Conservation (phyloP, 2,888 invertebrate genomes). For the Muschampia plurimacula region DNA sequence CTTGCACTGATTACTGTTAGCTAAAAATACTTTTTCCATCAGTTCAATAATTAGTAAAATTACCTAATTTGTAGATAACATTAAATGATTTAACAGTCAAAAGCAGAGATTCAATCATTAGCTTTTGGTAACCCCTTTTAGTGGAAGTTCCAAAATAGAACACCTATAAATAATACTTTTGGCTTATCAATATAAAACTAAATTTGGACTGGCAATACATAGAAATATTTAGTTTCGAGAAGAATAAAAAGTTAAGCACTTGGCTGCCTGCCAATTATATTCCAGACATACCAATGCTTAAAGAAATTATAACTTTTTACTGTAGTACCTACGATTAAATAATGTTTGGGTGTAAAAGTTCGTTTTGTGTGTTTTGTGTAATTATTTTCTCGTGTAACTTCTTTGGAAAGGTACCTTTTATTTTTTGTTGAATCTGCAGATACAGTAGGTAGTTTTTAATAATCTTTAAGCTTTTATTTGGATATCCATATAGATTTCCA, state of each 20-base stretch:
- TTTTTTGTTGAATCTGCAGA: no score
- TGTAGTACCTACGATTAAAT: not conserved
- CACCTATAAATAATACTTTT: slow-evolving; percentile 5
- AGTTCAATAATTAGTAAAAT: not conserved
- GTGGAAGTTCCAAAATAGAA: slow-evolving; percentile 20
- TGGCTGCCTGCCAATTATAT: slow-evolving; percentile 51
- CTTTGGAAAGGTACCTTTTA: no score
- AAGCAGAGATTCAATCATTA: slow-evolving; percentile 3
- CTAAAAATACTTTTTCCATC: not conserved
- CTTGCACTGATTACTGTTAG: not conserved
- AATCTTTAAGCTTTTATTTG: no score
- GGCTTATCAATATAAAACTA: slow-evolving; percentile 15
- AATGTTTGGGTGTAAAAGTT: not conserved
- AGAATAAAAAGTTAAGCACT: slow-evolving; percentile 47
- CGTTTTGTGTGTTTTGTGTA: not conserved
- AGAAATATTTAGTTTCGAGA: slow-evolving; percentile 42
- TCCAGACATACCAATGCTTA: slow-evolving; percentile 29
- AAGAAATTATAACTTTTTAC: not conserved
- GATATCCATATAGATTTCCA: no score
- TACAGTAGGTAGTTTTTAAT: no score
- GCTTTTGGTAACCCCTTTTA: slow-evolving; percentile 12
- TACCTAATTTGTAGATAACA: not conserved
- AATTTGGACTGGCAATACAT: slow-evolving; percentile 11
- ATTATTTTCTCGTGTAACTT: no score
- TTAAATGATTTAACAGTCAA: not conserved